Evolutionary conservation across 2,888 invertebrate genomes (phyloP).

Genomic region (Platycheirus albimanus): DNA sequence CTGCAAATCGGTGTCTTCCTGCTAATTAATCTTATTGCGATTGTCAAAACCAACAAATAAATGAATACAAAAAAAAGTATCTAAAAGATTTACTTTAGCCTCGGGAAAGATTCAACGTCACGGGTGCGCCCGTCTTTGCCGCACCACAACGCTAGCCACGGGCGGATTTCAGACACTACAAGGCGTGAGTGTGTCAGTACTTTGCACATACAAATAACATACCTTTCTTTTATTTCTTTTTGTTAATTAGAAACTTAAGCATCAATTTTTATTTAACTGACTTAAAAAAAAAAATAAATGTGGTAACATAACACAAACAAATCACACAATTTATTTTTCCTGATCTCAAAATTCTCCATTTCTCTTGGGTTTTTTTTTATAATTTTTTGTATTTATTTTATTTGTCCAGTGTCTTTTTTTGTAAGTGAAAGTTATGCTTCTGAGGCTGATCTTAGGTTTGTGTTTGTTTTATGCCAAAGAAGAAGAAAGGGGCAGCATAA

Average conservation of each 20-base stretch:
- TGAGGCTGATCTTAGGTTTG: conserved; percentile 6
- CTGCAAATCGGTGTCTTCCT: conserved; percentile 58
- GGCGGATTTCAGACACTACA: neutral
- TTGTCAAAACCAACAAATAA: conserved; percentile 43
- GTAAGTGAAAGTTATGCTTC: conserved; percentile 67
- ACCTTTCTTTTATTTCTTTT: conserved; percentile 28
- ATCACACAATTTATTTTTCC: conserved; percentile 30
- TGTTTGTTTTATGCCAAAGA: conserved; percentile 12
- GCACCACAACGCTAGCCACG: too few species aligned
- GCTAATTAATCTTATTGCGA: conserved; percentile 61
- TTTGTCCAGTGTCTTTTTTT: conserved; percentile 25
- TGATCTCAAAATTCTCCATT: conserved; percentile 47
- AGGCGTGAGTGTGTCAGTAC: conserved; percentile 32
- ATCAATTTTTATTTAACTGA: conserved; percentile 61
- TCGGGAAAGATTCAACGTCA: conserved; percentile 9
- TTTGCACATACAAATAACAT: neutral
- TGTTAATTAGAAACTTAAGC: conserved; percentile 49
- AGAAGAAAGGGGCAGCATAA: conserved; percentile 6
- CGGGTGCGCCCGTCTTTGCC: too few species aligned
- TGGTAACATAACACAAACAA: too few species aligned
- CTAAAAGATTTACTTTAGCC: neutral
- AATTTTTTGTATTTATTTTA: conserved; percentile 13
- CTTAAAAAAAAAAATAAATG: conserved; percentile 30
- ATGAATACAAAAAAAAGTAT: neutral
- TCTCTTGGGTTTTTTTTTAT: conserved; percentile 17